These are phyloP conservation scores for Ferdinandea cuprea DNA, from an alignment of 2,888 invertebrate species.

Conservation along the genomic window DNA sequence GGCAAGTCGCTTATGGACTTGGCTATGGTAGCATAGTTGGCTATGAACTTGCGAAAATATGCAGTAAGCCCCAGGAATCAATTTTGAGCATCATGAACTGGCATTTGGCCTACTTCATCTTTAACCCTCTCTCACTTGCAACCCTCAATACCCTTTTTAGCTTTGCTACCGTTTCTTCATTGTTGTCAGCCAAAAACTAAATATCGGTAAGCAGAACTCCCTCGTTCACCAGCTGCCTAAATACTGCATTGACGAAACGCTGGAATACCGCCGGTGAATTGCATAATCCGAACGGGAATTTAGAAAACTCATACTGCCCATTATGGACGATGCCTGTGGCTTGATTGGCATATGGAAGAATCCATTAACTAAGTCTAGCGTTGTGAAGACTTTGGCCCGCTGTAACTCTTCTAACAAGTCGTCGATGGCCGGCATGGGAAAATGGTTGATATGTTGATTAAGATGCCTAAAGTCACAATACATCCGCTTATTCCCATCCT, in stretches of 20 bases:
- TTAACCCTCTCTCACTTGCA: slow-evolving; percentile 5
- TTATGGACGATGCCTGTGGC: slow-evolving; percentile 10
- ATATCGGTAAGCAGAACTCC: neutral
- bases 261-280: slow-evolving; percentile 30
- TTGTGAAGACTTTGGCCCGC: slow-evolving; percentile 32
- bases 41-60: slow-evolving; percentile 35
- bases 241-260: slow-evolving; percentile 4
- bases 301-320: slow-evolving; percentile 29
- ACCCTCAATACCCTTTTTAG: neutral
- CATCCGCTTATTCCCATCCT: slow-evolving; percentile 52
- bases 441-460: slow-evolving; percentile 67
- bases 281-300: slow-evolving; percentile 24
- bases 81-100: neutral
- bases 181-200: neutral
- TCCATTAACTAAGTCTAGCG: slow-evolving; percentile 39
- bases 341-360: slow-evolving; percentile 52
- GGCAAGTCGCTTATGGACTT: slow-evolving; percentile 73
- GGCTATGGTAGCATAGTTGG: slow-evolving; percentile 41
- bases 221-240: slow-evolving; percentile 73
- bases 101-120: slow-evolving; percentile 29
- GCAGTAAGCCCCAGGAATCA: slow-evolving; percentile 18
- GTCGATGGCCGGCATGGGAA: slow-evolving; percentile 64
- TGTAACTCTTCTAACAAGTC: slow-evolving; percentile 44
- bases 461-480: slow-evolving; percentile 79
- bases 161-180: neutral